Base-by-base conservation (phyloP, 2,113 vertebrate genomes). In the Channa argus region DNA sequence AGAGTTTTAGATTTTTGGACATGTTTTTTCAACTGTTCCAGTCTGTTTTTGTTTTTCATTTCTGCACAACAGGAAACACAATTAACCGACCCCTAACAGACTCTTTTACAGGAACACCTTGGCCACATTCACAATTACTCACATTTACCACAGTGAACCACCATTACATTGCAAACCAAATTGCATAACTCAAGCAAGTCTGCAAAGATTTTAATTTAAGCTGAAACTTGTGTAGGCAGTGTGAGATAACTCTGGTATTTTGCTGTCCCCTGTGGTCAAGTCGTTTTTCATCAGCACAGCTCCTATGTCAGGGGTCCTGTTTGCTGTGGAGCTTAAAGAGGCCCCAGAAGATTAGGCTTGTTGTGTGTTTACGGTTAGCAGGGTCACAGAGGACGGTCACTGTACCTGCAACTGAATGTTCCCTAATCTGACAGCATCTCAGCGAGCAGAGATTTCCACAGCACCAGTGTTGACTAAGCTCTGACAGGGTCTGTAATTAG, bases 401-500 rank as follows among this genome's bases (percentile, higher is more conserved):
- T 56, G 46, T 51, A 41, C 54, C 39, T 58, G 50, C 44, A 60
- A 65, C 1, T 24, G 10, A 60, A 47, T 24, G 38, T 54, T 59
- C 69, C 14, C 8, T 47, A 44, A 36, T 4, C 41, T 52, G 47
- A 24, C 41, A 43, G 45, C 36, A 54, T 67, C 71, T 71, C 62
- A 5, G 54, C 44, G 64, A 79, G 2, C 2, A 54, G 52, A 64
- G 59, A 45, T 46, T 67, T 71, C 59, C 39, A 37, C 45, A 45
- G 63, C 59, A 37, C 63, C 12, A 2, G 44, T n/a, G 43, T 34
- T 44, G 33, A 85, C 85, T 78, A 62, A 38, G 49, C 45, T 77
- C 38, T 77, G 80, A 86, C 77, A 44, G 74, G 69, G 59, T 56
- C 82, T 86, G 72, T 84, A 88, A 89, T 85, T 85, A 80, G 66